Conservation (phyloP, 2,113 vertebrate species). For the Puntigrus tetrazona region DNA sequence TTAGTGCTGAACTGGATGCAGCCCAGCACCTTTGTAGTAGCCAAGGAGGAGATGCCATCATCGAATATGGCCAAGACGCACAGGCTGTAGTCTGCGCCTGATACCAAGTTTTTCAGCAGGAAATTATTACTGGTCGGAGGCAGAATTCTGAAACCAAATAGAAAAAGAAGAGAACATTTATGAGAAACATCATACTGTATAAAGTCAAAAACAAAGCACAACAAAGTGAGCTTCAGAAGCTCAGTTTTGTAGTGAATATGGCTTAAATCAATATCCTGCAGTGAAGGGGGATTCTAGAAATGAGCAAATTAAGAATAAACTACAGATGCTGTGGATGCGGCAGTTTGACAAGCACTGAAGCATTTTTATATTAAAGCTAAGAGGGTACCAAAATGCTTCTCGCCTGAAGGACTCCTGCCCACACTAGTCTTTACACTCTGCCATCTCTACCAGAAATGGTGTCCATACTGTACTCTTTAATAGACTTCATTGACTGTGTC, state of each 20-base stretch:
- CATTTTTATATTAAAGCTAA: conserved; percentile 14
- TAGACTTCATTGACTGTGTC: conserved; percentile 32
- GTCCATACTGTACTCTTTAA: conserved; percentile 31
- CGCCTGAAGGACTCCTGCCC: conserved; percentile 11
- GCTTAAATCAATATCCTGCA: background rate
- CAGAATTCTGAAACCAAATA: conserved; percentile 76
- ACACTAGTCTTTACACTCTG: conserved; percentile 27
- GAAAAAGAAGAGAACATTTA: conserved; percentile 3
- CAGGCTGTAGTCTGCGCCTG: conserved; percentile 85
- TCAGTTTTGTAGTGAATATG: conserved; percentile 19
- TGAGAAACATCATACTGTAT: too few species aligned
- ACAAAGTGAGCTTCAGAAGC: background rate
- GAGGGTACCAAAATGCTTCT: background rate
- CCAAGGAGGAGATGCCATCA: conserved; percentile 80
- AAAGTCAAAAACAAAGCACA: background rate
- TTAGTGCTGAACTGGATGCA: conserved; percentile 86
- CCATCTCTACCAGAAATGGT: conserved; percentile 22
- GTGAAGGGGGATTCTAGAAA: background rate
- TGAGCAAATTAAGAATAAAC: conserved; percentile 8
- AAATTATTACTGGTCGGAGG: conserved; percentile 84
- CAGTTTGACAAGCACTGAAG: background rate
- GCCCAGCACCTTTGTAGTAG: conserved; percentile 84
- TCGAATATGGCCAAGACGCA: conserved; percentile 89
- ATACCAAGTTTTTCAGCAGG: conserved; percentile 84
- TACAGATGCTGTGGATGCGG: background rate